These are phyloP conservation scores for Tiliqua scincoides DNA, from an alignment of 2,113 vertebrate species.

Conservation along the genomic window DNA sequence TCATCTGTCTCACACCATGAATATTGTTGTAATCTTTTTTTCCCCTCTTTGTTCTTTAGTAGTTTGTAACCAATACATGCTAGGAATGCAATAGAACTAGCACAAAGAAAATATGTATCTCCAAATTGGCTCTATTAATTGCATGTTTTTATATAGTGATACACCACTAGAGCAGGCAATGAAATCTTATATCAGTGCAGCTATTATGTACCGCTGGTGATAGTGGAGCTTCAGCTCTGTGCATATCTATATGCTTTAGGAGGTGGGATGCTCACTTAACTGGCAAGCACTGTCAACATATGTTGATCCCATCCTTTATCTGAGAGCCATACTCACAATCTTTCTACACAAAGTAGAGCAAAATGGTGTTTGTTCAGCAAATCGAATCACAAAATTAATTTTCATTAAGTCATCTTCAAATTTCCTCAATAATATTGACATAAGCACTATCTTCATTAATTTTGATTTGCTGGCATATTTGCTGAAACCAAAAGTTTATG, in stretches of 20 bases:
- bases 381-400: constrained; percentile 16
- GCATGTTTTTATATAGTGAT: not conserved
- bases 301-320: not conserved
- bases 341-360: not conserved
- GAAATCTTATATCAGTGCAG: not conserved
- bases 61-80: too few relatives aligned
- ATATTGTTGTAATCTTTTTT: too few relatives aligned
- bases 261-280: too few relatives aligned
- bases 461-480: constrained; percentile 11
- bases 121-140: not conserved
- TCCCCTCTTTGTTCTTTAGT: too few relatives aligned
- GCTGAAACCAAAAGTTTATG: not conserved
- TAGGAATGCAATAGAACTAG: too few relatives aligned
- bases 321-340: not conserved
- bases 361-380: constrained; percentile 1
- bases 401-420: constrained; percentile 4
- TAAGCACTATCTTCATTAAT: constrained; percentile 1
- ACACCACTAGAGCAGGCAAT: not conserved
- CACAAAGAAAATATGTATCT: too few relatives aligned
- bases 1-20: too few relatives aligned
- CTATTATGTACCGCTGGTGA: too few relatives aligned
- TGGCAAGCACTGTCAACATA: not conserved
- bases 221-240: too few relatives aligned
- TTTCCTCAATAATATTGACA: not conserved
- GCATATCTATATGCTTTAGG: not conserved